These are phyloP conservation scores for Hydraecia micacea DNA, from an alignment of 2,888 invertebrate species.

Conservation along the genomic window DNA sequence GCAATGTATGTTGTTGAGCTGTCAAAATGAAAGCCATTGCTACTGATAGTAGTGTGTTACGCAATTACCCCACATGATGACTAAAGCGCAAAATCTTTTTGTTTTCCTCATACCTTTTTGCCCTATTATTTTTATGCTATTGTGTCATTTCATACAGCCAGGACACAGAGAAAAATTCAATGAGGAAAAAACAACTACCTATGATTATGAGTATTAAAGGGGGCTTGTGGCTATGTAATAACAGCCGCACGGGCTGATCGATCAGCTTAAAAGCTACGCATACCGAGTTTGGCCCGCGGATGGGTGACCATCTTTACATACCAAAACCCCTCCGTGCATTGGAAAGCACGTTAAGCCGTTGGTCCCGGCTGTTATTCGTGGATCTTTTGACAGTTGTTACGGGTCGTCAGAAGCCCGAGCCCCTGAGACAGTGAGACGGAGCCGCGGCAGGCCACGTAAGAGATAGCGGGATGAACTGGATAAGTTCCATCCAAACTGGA, in stretches of 20 bases:
- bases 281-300: too few relatives aligned
- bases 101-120: constrained; percentile 37
- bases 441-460: neutral
- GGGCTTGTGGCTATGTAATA: too few relatives aligned
- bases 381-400: neutral
- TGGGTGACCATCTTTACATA: too few relatives aligned
- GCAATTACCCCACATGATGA: neutral
- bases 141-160: neutral
- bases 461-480: neutral
- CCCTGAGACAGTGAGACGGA: neutral
- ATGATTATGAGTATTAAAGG: neutral
- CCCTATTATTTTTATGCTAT: constrained; percentile 32
- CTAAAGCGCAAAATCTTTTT: constrained; percentile 23
- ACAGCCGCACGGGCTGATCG: too few relatives aligned
- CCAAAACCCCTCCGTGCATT: too few relatives aligned
- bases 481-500: neutral
- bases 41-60: too few relatives aligned
- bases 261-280: too few relatives aligned
- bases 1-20: too few relatives aligned
- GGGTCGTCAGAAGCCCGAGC: neutral
- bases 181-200: neutral
- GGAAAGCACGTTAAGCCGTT: too few relatives aligned
- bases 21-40: too few relatives aligned
- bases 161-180: neutral
- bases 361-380: too few relatives aligned